Base-by-base conservation (phyloP, 2,113 vertebrate species). In the Thermophis baileyi region DNA sequence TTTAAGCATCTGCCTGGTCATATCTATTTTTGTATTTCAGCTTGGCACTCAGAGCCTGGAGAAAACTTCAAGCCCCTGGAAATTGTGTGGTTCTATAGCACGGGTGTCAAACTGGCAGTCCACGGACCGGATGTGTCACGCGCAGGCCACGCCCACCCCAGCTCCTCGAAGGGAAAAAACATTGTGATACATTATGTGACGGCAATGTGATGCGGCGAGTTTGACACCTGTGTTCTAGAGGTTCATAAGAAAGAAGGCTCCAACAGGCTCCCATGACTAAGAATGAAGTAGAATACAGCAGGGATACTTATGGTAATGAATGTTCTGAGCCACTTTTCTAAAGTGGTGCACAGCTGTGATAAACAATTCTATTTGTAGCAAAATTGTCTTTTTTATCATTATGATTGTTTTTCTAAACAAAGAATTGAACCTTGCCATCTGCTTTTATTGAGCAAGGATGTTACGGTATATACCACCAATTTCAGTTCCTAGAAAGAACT, bases 351-450 rank as follows among this genome's bases (percentile, higher is more conserved):
- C 69, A 74, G 6, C 8, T 4, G n/a, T 0, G 24, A 89, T 3
- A 90, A 81, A 93, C 92, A 40, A 53, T 24, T 46, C 6, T 47
- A 96, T 95, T 93, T 91, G 74, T 51, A 96, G 30, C 49, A 55
- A 94, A 1, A 20, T 85, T 89, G 44, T 12, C 89, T 93, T 96
- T 96, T 96, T 95, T 95, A 18, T 27, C 12, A n/a, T 69, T 63
- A n/a, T 14, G 30, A 35, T 96, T 95, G 90, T 90, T 92, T 94
- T 93, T 69, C 20, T 93, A 90, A 94, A 94, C 95, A 88, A 94
- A 95, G 95, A 95, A 94, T 95, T 92, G 92, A 94, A 95, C 96
- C 95, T 95, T 88, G 9, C 89, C 57, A 74, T 74, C 49, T 95
- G 6, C 9, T 22, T 95, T 95, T 93, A 90, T 90, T 81, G 25